Evolutionary conservation across 2,797 vertebrate genomes (phyloP).

Genomic region (Lates japonicus): DNA sequence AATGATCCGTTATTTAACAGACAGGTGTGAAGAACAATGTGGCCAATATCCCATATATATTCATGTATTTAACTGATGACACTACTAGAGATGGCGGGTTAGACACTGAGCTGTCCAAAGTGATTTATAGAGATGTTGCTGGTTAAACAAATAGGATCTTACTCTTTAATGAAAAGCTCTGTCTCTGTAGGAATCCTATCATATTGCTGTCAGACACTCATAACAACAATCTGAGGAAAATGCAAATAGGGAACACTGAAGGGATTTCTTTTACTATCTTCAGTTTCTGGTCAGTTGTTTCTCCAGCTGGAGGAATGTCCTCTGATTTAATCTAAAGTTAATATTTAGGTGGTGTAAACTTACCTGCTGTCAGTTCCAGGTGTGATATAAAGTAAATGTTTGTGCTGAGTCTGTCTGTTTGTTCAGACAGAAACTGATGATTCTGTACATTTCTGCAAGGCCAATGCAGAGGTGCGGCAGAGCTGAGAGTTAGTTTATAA

Average conservation of each 20-base stretch:
- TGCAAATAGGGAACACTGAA: neutral
- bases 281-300: constrained; percentile 24
- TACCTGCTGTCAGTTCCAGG: neutral
- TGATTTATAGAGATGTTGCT: too few relatives aligned
- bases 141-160: too few relatives aligned
- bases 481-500: neutral
- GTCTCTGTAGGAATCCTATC: too few relatives aligned
- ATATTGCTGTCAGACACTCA: too few relatives aligned
- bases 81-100: constrained; percentile 44
- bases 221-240: neutral
- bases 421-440: constrained; percentile 33
- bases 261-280: neutral
- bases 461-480: constrained; percentile 52
- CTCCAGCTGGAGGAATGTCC: constrained; percentile 50
- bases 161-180: too few relatives aligned
- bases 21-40: neutral
- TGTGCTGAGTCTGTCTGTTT: constrained; percentile 45
- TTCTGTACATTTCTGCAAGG: constrained; percentile 48
- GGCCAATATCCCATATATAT: neutral
- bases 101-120: neutral
- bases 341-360: neutral
- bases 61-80: neutral
- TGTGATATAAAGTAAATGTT: constrained; percentile 45
- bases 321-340: constrained; percentile 32
- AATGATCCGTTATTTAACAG: neutral